A percentile compares a stretch with the other conserved stretches of the same genome.
Evolutionary conservation across 2,797 vertebrate species (phyloP).

Genomic region (Pipistrellus kuhlii): DNA sequence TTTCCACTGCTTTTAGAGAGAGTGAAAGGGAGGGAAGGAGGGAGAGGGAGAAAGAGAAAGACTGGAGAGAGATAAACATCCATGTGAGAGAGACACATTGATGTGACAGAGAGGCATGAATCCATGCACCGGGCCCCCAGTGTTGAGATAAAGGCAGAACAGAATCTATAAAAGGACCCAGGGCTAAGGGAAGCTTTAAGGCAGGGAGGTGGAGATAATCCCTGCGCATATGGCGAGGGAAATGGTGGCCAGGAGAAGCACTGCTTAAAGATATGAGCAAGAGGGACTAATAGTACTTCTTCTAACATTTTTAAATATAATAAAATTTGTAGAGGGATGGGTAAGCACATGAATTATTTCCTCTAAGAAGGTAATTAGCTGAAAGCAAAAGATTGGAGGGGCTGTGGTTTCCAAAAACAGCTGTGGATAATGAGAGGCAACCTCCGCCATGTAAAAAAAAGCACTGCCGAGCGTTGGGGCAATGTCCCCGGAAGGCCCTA

Average conservation of each 20-base stretch:
- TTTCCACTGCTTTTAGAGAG: too few species aligned
- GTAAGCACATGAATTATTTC: neutral
- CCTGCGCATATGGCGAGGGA: neutral
- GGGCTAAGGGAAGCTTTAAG: neutral
- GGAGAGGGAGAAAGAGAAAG: too few species aligned
- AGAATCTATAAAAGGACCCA: neutral
- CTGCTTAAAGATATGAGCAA: neutral
- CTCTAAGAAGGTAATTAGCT: neutral
- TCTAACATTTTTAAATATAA: neutral
- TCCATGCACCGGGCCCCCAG: too few species aligned
- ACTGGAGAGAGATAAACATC: too few species aligned
- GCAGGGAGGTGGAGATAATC: neutral
- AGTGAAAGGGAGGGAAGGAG: too few species aligned
- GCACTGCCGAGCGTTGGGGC: too few species aligned
- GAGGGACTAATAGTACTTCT: neutral
- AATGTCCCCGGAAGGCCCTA: neutral
- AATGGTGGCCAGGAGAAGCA: neutral
- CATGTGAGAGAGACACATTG: too few species aligned
- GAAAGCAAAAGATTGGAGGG: slow-evolving; percentile 3
- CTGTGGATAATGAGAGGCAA: neutral
- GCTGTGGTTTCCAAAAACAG: neutral
- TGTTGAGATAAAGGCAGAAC: neutral
- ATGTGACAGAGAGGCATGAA: too few species aligned
- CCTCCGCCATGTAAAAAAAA: neutral
- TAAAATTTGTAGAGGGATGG: neutral